Conservation (phyloP, 1,140 invertebrate genomes). For the Plodia interpunctella region DNA sequence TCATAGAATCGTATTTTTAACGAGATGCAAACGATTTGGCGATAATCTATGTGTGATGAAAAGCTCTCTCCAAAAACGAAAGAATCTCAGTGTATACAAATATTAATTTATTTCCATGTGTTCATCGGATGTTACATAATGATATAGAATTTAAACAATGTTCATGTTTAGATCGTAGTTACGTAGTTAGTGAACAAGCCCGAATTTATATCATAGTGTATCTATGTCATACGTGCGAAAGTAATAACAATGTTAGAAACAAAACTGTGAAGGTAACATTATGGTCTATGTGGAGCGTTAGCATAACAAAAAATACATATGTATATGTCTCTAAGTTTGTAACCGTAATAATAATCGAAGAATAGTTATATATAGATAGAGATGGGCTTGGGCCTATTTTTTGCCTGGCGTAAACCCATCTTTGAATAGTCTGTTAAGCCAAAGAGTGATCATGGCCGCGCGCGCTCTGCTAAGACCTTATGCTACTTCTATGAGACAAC, state of each 20-base stretch:
- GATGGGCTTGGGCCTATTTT: no score
- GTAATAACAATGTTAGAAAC: conserved; percentile 17
- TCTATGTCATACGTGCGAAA: conserved; percentile 18
- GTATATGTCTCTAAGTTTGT: no score
- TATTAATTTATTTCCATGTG: conserved; percentile 27
- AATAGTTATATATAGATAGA: no score
- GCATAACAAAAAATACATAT: background rate
- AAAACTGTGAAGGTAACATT: background rate
- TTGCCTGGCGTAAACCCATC: no score
- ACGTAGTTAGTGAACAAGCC: conserved; percentile 32
- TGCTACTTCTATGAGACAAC: background rate
- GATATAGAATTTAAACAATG: conserved; percentile 33
- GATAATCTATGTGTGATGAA: no score
- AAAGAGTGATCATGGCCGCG: background rate
- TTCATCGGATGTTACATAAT: conserved; percentile 40
- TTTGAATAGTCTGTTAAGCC: no score
- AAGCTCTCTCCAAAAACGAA: background rate
- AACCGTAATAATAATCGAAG: no score
- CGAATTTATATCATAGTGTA: conserved; percentile 53
- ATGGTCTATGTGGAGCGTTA: conserved; percentile 1
- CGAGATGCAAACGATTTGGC: no score
- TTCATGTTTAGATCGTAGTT: conserved; percentile 32
- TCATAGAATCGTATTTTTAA: no score
- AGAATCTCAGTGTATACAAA: conserved; percentile 1
- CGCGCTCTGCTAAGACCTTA: conserved; percentile 2